A percentile compares a stretch with the other conserved stretches of the same genome.
These are phyloP conservation scores for Anolis apletophallus DNA, from an alignment of 2,797 vertebrate genomes.

Conservation along the genomic window DNA sequence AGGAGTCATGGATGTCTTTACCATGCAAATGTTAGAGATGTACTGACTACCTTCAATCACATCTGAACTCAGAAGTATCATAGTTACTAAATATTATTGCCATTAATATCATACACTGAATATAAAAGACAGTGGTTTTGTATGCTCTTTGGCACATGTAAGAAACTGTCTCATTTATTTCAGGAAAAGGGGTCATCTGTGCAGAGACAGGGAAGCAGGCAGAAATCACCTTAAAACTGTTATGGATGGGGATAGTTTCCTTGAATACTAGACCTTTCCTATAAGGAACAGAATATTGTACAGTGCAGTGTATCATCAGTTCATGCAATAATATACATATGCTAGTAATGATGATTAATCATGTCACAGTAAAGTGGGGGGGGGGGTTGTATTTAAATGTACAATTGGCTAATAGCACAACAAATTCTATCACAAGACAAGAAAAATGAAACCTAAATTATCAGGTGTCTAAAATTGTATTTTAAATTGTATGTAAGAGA, in stretches of 20 bases:
- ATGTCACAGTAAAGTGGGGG: neutral
- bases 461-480: slow-evolving; percentile 20
- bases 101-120: slow-evolving; percentile 18
- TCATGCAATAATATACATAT: neutral
- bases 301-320: neutral
- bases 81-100: slow-evolving; percentile 6
- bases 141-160: slow-evolving; percentile 10
- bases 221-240: neutral
- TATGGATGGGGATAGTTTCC: neutral
- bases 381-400: neutral
- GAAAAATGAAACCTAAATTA: neutral
- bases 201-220: neutral
- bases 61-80: neutral
- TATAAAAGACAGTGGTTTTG: slow-evolving; percentile 27
- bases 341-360: neutral
- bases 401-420: neutral
- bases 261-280: neutral
- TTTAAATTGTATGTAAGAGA: slow-evolving; percentile 34
- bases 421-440: neutral
- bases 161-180: neutral
- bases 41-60: neutral
- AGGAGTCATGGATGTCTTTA: neutral
- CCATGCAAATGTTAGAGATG: neutral
- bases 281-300: neutral
- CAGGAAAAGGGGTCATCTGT: neutral